These are phyloP conservation scores for Phymorhynchus buccinoides DNA, from an alignment of 1,140 invertebrate genomes.

Conservation along the genomic window DNA sequence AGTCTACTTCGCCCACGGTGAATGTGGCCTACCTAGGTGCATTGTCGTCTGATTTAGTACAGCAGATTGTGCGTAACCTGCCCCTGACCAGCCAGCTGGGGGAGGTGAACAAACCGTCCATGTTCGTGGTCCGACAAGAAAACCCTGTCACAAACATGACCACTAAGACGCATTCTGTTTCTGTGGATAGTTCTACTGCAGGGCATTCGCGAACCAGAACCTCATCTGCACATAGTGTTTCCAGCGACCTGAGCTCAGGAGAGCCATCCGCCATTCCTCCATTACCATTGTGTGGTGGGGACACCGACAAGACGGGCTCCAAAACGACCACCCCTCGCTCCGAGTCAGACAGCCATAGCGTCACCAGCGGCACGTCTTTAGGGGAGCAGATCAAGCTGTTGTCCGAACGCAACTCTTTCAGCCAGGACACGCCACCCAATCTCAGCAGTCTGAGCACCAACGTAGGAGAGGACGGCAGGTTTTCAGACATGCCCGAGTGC, in stretches of 20 bases:
- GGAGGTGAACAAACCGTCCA: conserved; percentile 6
- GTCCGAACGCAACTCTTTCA: conserved; percentile 29
- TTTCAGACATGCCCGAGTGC: not conserved
- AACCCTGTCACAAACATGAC: not conserved
- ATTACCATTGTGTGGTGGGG: not conserved
- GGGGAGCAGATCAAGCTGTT: conserved; percentile 50
- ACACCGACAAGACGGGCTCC: not conserved
- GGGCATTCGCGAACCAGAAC: not conserved
- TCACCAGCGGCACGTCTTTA: conserved; percentile 47
- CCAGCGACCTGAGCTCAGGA: conserved; percentile 15
- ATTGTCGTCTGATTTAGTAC: conserved; percentile 11
- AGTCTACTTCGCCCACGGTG: not conserved
- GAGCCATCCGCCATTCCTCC: conserved; percentile 8
- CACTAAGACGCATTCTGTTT: not conserved
- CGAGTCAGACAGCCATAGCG: conserved; percentile 49
- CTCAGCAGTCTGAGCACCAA: not conserved
- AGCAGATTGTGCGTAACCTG: conserved; percentile 28
- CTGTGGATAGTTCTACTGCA: not conserved
- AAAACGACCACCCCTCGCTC: conserved; percentile 27
- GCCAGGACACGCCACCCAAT: not conserved
- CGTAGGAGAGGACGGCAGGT: not conserved
- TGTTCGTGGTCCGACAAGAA: conserved; percentile 18
- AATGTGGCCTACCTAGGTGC: conserved; percentile 27
- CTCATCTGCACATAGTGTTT: not conserved
- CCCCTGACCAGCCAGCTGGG: conserved; percentile 27